These are phyloP conservation scores for Ptilonorhynchus violaceus DNA, from an alignment of 2,113 vertebrate genomes.

Conservation along the genomic window DNA sequence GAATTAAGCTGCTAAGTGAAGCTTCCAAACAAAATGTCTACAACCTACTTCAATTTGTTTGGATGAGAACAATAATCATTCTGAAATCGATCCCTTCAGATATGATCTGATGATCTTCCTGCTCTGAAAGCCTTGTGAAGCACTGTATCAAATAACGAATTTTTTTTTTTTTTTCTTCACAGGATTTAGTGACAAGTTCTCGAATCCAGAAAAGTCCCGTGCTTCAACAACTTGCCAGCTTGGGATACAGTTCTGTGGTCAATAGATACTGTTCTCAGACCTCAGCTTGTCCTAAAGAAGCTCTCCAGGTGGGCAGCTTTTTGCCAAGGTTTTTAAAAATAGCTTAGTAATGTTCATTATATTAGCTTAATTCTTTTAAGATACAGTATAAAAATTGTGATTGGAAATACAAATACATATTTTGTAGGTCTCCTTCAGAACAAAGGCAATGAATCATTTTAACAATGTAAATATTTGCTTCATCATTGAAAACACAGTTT, in stretches of 20 bases:
- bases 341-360: not conserved
- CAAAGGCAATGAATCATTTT: not conserved
- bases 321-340: not conserved
- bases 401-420: not conserved
- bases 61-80: not conserved
- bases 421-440: not conserved
- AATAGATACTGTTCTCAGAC: slow-evolving; percentile 72
- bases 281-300: slow-evolving; percentile 68
- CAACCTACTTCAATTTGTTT: not conserved
- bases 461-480: not conserved
- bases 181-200: slow-evolving; percentile 78
- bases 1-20: not conserved
- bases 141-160: not conserved
- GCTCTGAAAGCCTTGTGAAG: not conserved
- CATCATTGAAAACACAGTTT: not conserved
- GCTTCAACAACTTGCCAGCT: slow-evolving; percentile 70
- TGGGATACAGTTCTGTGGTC: slow-evolving; percentile 81
- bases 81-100: not conserved
- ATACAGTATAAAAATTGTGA: not conserved
- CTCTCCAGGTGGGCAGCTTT: slow-evolving; percentile 74
- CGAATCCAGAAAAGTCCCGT: slow-evolving; percentile 56
- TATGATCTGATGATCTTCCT: not conserved
- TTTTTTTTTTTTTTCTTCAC: not conserved
- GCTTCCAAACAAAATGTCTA: not conserved
- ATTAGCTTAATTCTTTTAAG: not conserved